Percentiles rank a stretch among this genome's conserved stretches.
Evolutionary conservation across 2,113 vertebrate genomes (phyloP).

Genomic region (Cheilinus undulatus): DNA sequence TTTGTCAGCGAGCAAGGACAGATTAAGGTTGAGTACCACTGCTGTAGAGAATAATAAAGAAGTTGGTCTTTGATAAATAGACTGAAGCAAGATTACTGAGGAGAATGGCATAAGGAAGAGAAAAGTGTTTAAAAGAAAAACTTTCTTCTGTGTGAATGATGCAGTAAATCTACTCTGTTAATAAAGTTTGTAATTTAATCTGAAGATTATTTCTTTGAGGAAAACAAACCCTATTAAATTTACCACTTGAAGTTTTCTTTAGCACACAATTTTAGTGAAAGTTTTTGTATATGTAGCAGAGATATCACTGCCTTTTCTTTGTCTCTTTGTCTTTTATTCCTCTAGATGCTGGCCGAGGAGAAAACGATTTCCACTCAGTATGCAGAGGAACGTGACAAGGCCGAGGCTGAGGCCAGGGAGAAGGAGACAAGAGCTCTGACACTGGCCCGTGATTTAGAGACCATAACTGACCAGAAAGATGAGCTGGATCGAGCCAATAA

Average conservation of each 20-base stretch:
- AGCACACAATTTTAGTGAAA: no score
- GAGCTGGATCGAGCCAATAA: constrained; percentile 95
- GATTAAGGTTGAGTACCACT: no score
- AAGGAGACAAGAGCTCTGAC: constrained; percentile 88
- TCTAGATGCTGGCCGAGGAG: constrained; percentile 91
- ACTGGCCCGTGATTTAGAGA: constrained; percentile 89
- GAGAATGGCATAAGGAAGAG: no score
- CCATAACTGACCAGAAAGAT: constrained; percentile 86
- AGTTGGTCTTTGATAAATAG: no score
- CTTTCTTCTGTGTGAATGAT: neutral
- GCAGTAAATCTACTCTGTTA: neutral
- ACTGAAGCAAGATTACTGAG: no score
- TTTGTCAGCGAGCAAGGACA: no score
- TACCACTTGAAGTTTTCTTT: neutral
- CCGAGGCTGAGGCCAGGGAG: constrained; percentile 90
- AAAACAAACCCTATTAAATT: neutral
- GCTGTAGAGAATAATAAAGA: no score
- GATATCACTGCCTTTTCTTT: neutral
- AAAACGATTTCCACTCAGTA: constrained; percentile 85
- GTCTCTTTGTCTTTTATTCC: neutral
- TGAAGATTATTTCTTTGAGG: neutral
- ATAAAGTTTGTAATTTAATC: no score
- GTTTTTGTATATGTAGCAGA: no score
- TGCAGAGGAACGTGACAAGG: constrained; percentile 88
- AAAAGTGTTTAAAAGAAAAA: no score